Percentiles rank a stretch among this genome's conserved stretches.
phyloP scores from a whole-genome alignment of 1,140 invertebrate species.

The Solenopsis fugax region DNA sequence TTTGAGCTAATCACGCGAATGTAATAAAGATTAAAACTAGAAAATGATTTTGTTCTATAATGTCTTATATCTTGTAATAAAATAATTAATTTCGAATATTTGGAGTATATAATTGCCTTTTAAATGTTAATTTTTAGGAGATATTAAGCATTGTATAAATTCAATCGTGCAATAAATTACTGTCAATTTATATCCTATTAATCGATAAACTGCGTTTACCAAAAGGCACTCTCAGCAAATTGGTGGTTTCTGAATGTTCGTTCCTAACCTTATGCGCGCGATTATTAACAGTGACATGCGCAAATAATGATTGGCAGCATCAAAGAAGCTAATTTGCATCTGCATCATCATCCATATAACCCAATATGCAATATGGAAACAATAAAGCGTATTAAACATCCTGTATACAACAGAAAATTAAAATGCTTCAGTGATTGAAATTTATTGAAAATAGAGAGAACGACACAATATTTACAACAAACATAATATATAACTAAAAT shows the following conservation, averaged over 20 bases:
- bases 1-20: conserved; percentile 6
- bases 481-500: background rate
- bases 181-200: conserved; percentile 27
- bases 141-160: conserved; percentile 17
- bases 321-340: conserved; percentile 48
- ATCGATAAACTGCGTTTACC: conserved; percentile 29
- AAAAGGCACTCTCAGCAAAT: conserved; percentile 39
- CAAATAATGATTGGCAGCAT: conserved; percentile 43
- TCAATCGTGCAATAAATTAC: conserved; percentile 27
- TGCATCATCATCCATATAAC: background rate
- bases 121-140: background rate
- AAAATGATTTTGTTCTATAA: background rate
- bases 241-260: conserved; percentile 37
- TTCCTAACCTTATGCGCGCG: conserved; percentile 9
- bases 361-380: conserved; percentile 5
- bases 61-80: background rate
- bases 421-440: conserved; percentile 7
- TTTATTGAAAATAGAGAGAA: background rate
- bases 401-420: background rate
- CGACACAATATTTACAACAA: background rate
- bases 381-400: background rate
- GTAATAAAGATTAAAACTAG: background rate
- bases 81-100: conserved; percentile 17
- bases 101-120: background rate
- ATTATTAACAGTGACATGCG: conserved; percentile 42